phyloP scores from a whole-genome alignment of 2,113 vertebrate species.

The Oreochromis spilurus region DNA sequence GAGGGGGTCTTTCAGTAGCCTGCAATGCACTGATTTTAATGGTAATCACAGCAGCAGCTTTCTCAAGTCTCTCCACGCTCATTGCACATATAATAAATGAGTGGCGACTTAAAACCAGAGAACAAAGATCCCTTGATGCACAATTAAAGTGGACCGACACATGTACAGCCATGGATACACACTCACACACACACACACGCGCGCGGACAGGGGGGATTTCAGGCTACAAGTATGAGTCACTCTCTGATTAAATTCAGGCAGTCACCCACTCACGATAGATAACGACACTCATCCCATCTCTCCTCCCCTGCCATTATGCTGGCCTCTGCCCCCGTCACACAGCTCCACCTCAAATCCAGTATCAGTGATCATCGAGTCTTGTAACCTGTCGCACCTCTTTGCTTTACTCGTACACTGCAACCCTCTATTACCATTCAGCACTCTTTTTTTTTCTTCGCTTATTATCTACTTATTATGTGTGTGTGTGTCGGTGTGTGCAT shows the following conservation, averaged over 20 bases:
- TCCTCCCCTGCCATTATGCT: background rate
- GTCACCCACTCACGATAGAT: constrained; percentile 41
- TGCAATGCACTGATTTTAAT: background rate
- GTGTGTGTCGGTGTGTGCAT: background rate
- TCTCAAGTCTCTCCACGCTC: background rate
- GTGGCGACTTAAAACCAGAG: background rate
- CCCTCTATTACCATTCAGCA: background rate
- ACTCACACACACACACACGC: background rate
- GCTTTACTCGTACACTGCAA: background rate
- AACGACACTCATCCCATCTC: constrained; percentile 30
- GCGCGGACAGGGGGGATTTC: constrained; percentile 15
- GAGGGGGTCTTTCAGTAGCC: background rate
- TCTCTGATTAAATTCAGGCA: constrained; percentile 54
- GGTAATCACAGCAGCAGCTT: background rate
- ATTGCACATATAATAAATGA: background rate
- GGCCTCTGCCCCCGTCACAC: background rate
- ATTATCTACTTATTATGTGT: background rate
- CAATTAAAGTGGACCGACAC: constrained; percentile 1
- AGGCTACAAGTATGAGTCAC: constrained; percentile 60
- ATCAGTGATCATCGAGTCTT: background rate
- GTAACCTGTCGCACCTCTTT: background rate
- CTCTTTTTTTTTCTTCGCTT: background rate
- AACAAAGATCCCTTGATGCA: background rate
- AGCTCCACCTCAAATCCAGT: background rate
- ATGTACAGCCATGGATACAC: background rate